Evolutionary conservation across 2,797 vertebrate species (phyloP), one percentile per base, ranked within the genome.

Genomic region (Hoplostethus atlanticus): DNA sequence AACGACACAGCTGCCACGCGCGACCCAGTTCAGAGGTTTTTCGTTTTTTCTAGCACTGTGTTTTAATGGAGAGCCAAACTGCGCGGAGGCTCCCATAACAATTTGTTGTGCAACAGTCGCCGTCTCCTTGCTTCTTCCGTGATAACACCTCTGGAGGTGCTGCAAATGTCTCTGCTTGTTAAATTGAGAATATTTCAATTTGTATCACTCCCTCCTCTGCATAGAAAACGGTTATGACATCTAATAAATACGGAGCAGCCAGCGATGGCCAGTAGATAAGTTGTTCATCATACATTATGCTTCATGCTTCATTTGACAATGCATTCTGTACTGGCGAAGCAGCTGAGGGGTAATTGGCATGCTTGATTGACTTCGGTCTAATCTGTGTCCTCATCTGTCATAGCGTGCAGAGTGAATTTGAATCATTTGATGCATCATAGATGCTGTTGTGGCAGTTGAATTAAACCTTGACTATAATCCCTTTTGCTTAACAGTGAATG

Each of bases 321-420:
- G 42, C 36, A 56, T 62, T 38, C n/a, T 71, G 71, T 28, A 76
- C 31, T 56, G 67, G 30, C 44, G 9, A 54, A 59, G 72, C 63
- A 47, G 34, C 64, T 31, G 61, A 53, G 28, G 34, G 28, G 28
- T 31, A 71, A 62, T 60, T 71, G 71, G 36, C 48, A 10, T 61
- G 3, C 12, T 25, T 44, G 56, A 53, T 5, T 51, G 46, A 70
- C 47, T 59, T 12, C 34, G 48, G 31, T 48, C 62, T 54, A 28
- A 80, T 81, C 60, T 79, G 54, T 53, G 64, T 67, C 34, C 57
- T 10, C 13, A 47, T 79, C 73, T 54, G 48, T 73, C 60, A 48
- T 59, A 56, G 53, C 25, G 38, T 31, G 48, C 50, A 30, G 55
- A 58, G 53, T 25, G 46, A 64, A 52, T 65, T 52, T 38, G 58